Evolutionary conservation across 2,113 vertebrate genomes (phyloP).

Genomic region (Ammodytes dubius): DNA sequence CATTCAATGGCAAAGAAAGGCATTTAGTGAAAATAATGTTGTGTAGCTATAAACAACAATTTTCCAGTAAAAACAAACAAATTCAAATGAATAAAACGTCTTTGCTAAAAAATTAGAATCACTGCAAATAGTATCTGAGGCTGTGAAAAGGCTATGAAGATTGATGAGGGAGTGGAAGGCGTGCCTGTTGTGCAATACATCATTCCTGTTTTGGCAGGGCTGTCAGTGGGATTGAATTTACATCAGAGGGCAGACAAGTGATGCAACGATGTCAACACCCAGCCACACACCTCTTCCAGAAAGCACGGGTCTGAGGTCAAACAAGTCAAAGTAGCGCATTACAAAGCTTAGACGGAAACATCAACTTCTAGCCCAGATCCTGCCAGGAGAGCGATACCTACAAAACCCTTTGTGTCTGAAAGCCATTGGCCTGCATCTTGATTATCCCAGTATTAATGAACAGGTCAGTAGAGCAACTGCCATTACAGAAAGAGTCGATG

Average conservation of each 20-base stretch:
- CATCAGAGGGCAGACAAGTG: slow-evolving; percentile 61
- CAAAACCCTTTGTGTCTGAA: slow-evolving; percentile 7
- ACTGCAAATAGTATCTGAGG: slow-evolving; percentile 14
- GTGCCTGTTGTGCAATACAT: slow-evolving; percentile 62
- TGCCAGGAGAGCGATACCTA: slow-evolving; percentile 42
- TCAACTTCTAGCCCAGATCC: slow-evolving; percentile 24
- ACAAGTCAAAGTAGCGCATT: slow-evolving; percentile 46
- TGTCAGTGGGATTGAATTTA: slow-evolving; percentile 74
- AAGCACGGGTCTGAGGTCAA: slow-evolving; percentile 56
- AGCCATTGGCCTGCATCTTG: slow-evolving; percentile 11
- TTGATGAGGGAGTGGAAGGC: slow-evolving; percentile 60
- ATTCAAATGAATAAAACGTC: slow-evolving; percentile 4
- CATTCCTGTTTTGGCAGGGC: slow-evolving; percentile 58
- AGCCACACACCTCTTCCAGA: slow-evolving; percentile 38
- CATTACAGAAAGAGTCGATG: slow-evolving; percentile 45
- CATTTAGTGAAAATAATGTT: not conserved
- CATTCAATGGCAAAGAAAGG: not conserved
- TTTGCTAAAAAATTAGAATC: slow-evolving; percentile 35
- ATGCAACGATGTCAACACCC: slow-evolving; percentile 57
- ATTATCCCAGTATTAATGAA: slow-evolving; percentile 5
- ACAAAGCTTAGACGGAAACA: slow-evolving; percentile 35
- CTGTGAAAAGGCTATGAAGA: slow-evolving; percentile 67
- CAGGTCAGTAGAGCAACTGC: slow-evolving; percentile 39
- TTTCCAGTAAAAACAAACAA: not conserved
- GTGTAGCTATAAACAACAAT: not conserved